phyloP scores from a whole-genome alignment of 2,888 invertebrate genomes.

The Acronicta alni region DNA sequence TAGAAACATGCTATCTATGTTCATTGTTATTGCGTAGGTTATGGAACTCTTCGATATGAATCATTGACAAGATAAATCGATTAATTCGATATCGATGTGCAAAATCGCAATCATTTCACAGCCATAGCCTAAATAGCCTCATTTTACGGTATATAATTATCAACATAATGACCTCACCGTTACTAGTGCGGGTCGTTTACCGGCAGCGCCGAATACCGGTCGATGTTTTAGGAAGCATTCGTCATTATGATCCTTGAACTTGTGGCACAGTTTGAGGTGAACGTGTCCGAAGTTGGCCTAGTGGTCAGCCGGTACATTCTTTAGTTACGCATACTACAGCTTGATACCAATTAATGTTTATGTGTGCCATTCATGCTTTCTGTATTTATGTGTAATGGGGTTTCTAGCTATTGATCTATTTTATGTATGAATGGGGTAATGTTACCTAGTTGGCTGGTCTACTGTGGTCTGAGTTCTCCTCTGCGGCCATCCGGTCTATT shows the following conservation, averaged over 20 bases:
- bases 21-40: too few relatives aligned
- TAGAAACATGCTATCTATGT: too few relatives aligned
- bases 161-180: conserved; percentile 14
- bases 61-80: background rate
- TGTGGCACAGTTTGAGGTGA: conserved; percentile 65
- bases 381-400: background rate
- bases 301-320: conserved; percentile 24
- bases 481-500: too few relatives aligned
- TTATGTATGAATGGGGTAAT: conserved; percentile 3
- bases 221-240: conserved; percentile 56
- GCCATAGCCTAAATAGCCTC: background rate
- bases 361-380: conserved; percentile 31
- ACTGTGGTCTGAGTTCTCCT: background rate
- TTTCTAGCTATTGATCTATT: background rate
- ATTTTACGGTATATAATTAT: conserved; percentile 18
- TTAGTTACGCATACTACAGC: conserved; percentile 28
- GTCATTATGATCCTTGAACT: conserved; percentile 71
- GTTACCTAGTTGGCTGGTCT: background rate
- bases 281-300: conserved; percentile 36
- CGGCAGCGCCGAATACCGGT: conserved; percentile 49
- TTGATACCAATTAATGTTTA: conserved; percentile 14
- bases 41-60: too few relatives aligned
- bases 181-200: conserved; percentile 55
- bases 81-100: too few relatives aligned
- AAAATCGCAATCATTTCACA: background rate